Evolutionary conservation across 1,140 invertebrate species (phyloP).

Genomic region (Lycorma delicatula): DNA sequence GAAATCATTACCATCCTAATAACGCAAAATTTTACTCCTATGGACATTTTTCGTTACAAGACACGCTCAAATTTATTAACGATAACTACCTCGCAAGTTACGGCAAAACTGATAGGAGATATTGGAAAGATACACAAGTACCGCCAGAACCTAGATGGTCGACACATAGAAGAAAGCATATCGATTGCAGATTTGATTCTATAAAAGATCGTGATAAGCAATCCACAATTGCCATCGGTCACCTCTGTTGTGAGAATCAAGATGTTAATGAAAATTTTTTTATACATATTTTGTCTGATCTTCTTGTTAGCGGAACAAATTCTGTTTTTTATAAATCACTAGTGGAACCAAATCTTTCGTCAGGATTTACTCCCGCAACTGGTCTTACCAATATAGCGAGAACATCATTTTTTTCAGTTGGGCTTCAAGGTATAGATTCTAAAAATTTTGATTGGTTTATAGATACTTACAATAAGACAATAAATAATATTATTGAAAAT

Average conservation of each 20-base stretch:
- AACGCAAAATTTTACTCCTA: slow-evolving; percentile 88
- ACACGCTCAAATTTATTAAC: slow-evolving; percentile 63
- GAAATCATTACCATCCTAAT: slow-evolving; percentile 82
- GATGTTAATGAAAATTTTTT: slow-evolving; percentile 63
- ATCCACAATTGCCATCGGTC: slow-evolving; percentile 69
- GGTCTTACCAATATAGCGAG: slow-evolving; percentile 68
- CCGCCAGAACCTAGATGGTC: slow-evolving; percentile 66
- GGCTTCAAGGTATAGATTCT: slow-evolving; percentile 68
- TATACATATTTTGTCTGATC: slow-evolving; percentile 59
- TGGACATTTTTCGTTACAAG: slow-evolving; percentile 74
- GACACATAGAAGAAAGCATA: slow-evolving; percentile 48
- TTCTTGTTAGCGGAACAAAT: slow-evolving; percentile 81
- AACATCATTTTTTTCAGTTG: slow-evolving; percentile 77
- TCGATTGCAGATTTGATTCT: slow-evolving; percentile 67
- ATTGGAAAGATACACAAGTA: slow-evolving; percentile 48
- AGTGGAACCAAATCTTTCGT: slow-evolving; percentile 80
- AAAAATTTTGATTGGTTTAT: slow-evolving; percentile 65
- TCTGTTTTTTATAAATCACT: slow-evolving; percentile 83
- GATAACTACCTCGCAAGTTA: slow-evolving; percentile 56
- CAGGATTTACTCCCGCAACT: slow-evolving; percentile 64
- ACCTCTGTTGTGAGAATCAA: slow-evolving; percentile 68
- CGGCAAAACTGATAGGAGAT: slow-evolving; percentile 36
- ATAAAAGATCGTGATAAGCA: slow-evolving; percentile 74
- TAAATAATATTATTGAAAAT: slow-evolving; percentile 54
- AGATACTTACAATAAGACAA: slow-evolving; percentile 62